Evolutionary conservation across 2,888 invertebrate genomes (phyloP), one percentile per base, ranked within the genome.

Genomic region (Dicyrtomina minuta): DNA sequence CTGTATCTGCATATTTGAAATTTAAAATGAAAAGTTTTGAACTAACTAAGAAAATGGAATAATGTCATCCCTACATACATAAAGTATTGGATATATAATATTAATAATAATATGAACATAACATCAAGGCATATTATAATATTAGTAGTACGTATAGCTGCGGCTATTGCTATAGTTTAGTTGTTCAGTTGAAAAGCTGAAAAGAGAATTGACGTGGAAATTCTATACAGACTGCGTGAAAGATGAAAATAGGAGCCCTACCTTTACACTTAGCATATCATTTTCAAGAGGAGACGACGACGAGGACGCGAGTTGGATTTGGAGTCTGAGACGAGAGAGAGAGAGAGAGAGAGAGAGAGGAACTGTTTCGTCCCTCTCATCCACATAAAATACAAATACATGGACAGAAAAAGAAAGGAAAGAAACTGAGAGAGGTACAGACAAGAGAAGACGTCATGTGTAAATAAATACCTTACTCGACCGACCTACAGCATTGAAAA

Each of bases 401-500:
- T 43, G 43, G 43, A 15, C 20, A 20, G 26, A 12, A 55, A 12
- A 55, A 12, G 43, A 43, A 12, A 12, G 13, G 43, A 13, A 43
- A 43, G 13, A 13, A 43, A 43, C 10, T 43, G 13, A 55, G 55
- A n/a, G n/a, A n/a, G n/a, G n/a, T n/a, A n/a, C 5, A n/a, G 20
- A n/a, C n/a, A 39, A 20, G 60, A n/a, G 24, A 27, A 60, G 60
- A 46, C 43, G 39, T 41, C 61, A 61, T 46, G 60, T 33, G 61
- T 61, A 61, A 61, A 61, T 43, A 61, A 61, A 61, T 61, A 55
- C 55, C 55, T 66, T 43, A 12, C 20, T 43, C 60, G 20, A 41
- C 44, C 44, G 66, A 70, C 67, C 70, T 70, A 70, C 70, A 70
- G 70, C 70, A 70, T 70, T 66, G 70, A 70, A 67, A 70, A 62